Percentiles rank a stretch among this genome's conserved stretches.
Evolutionary conservation across 2,888 invertebrate species (phyloP).

Genomic region (Gryllus longicercus): DNA sequence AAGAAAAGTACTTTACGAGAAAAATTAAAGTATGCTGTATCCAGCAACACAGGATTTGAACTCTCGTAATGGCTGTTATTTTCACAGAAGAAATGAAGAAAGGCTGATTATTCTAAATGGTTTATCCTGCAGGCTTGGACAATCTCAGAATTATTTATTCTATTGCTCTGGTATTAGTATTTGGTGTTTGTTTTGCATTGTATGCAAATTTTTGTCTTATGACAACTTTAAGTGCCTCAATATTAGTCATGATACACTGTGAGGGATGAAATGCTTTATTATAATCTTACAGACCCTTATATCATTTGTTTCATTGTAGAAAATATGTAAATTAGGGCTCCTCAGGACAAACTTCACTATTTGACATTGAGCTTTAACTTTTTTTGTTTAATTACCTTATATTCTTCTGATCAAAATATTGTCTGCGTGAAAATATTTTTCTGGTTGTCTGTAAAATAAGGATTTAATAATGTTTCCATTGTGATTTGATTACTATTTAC

Average conservation of each 20-base stretch:
- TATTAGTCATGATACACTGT: not conserved
- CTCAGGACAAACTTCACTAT: not conserved
- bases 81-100: not conserved
- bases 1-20: constrained; percentile 91
- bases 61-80: constrained; percentile 66
- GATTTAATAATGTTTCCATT: too few relatives aligned
- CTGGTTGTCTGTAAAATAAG: too few relatives aligned
- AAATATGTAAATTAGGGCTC: not conserved
- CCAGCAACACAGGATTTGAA: constrained; percentile 98
- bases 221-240: constrained; percentile 6
- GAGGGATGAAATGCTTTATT: too few relatives aligned
- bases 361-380: not conserved
- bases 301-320: not conserved
- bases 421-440: too few relatives aligned
- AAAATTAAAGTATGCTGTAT: constrained; percentile 94
- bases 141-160: not conserved
- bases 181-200: not conserved
- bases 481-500: too few relatives aligned
- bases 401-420: too few relatives aligned
- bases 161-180: not conserved
- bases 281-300: too few relatives aligned
- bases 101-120: not conserved
- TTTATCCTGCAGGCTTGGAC: not conserved
- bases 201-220: not conserved
- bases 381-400: not conserved